These are phyloP conservation scores for Pemphigus obesinymphae DNA, from an alignment of 1,140 invertebrate species.

Conservation along the genomic window DNA sequence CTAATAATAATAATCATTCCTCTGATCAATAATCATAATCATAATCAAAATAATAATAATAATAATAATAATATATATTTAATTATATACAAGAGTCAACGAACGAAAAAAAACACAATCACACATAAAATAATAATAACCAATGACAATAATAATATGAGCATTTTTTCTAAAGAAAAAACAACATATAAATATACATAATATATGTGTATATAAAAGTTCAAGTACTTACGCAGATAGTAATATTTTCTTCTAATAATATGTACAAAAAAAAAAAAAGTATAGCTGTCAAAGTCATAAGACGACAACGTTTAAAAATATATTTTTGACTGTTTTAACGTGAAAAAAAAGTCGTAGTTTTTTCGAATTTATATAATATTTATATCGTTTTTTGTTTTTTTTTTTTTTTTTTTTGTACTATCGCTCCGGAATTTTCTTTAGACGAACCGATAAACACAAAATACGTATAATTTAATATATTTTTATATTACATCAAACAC, in stretches of 20 bases:
- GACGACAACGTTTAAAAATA: background rate
- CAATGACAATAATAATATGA: slow-evolving; percentile 2
- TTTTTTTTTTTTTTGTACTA: background rate
- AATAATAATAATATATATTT: background rate
- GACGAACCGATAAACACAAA: no score
- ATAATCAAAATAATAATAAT: no score
- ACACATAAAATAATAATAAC: slow-evolving; percentile 8
- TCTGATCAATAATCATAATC: background rate
- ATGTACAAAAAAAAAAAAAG: background rate
- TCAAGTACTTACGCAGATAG: no score
- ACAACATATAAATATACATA: no score
- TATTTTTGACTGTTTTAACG: no score
- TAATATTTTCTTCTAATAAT: background rate
- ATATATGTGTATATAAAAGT: no score
- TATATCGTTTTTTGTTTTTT: no score
- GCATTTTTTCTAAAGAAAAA: background rate
- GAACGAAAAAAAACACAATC: background rate
- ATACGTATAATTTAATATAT: no score
- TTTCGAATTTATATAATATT: no score
- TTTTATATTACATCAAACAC: background rate
- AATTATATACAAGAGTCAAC: slow-evolving; percentile 6
- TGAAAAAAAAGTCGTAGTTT: no score
- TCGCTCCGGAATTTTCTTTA: no score
- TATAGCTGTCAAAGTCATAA: background rate
- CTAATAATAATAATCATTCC: background rate